Evolutionary conservation across 2,888 invertebrate species (phyloP).

Genomic region (Coelopa pilipes): DNA sequence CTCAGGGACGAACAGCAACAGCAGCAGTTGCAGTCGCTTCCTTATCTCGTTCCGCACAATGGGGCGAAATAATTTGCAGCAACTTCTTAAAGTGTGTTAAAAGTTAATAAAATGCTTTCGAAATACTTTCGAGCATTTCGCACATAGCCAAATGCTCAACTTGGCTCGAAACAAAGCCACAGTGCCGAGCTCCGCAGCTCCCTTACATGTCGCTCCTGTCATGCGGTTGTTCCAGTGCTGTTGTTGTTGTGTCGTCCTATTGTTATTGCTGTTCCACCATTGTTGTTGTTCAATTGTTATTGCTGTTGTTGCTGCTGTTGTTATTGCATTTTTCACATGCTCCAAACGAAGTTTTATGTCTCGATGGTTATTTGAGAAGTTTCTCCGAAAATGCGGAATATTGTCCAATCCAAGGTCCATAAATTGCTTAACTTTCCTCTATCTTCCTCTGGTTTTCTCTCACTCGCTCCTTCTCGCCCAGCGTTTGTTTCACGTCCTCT

Average conservation of each 20-base stretch:
- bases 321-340: conserved; percentile 48
- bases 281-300: conserved; percentile 18
- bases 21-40: conserved; percentile 11
- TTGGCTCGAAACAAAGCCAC: conserved; percentile 29
- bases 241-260: conserved; percentile 4
- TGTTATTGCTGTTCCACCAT: conserved; percentile 44
- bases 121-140: conserved; percentile 30
- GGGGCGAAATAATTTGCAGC: conserved; percentile 34
- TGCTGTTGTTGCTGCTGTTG: conserved; percentile 8
- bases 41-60: conserved; percentile 32
- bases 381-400: conserved; percentile 25
- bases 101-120: conserved; percentile 36
- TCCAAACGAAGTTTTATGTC: conserved; percentile 30
- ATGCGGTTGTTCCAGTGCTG: conserved; percentile 7
- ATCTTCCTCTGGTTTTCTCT: no score
- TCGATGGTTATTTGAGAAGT: conserved; percentile 31
- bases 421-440: conserved; percentile 27
- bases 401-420: conserved; percentile 24
- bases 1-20: not conserved
- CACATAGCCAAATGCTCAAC: conserved; percentile 33
- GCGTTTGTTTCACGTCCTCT: no score
- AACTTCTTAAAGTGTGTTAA: conserved; percentile 34
- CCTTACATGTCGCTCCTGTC: not conserved
- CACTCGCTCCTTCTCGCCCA: no score
- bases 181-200: not conserved